Evolutionary conservation across 2,113 vertebrate genomes (phyloP).

Genomic region (Phyllostomus hastatus): DNA sequence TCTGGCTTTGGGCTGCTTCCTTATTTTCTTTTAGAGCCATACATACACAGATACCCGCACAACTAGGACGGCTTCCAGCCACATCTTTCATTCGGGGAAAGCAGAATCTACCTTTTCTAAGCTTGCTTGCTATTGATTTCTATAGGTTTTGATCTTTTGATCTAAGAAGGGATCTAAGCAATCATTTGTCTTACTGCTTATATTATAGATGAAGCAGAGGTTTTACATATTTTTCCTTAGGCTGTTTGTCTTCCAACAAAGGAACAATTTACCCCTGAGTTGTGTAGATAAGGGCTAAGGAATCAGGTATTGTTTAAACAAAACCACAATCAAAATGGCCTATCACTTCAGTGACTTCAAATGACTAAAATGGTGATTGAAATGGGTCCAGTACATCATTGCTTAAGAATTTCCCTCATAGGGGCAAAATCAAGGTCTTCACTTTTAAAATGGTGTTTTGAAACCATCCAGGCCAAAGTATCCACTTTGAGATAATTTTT

Average conservation of each 20-base stretch:
- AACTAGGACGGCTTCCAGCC: background rate
- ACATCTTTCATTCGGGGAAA: background rate
- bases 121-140: background rate
- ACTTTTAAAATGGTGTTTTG: background rate
- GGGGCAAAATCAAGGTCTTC: background rate
- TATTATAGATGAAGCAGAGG: background rate
- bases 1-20: background rate
- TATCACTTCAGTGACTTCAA: background rate
- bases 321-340: background rate
- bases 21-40: background rate
- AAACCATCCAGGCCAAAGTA: background rate
- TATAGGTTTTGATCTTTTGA: background rate
- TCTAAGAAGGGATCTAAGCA: background rate
- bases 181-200: background rate
- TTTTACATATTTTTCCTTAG: constrained; percentile 1
- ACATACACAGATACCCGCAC: background rate
- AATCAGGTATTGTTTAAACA: background rate
- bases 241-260: background rate
- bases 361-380: background rate
- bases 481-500: background rate
- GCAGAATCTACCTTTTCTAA: background rate
- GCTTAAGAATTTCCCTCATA: background rate
- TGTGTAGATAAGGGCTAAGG: background rate
- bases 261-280: background rate
- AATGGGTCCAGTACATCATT: background rate